phyloP scores from a whole-genome alignment of 2,113 vertebrate genomes.

The Azemiops feae region DNA sequence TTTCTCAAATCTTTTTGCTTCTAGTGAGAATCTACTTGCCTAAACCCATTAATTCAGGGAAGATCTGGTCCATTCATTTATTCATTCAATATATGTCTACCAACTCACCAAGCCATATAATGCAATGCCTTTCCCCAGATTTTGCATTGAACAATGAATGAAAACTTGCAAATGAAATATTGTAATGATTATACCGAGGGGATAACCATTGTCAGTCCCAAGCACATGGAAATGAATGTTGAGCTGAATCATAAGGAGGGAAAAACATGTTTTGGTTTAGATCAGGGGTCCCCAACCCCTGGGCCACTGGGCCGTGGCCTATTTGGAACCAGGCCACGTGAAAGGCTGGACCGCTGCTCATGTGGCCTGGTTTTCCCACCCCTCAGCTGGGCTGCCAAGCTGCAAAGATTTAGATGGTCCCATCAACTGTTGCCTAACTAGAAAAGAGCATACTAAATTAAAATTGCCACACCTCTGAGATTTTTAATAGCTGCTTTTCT shows the following conservation, averaged over 20 bases:
- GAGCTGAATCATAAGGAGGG: not conserved
- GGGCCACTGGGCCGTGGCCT: no score
- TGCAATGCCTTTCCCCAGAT: not conserved
- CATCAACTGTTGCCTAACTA: not conserved
- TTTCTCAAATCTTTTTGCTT: not conserved
- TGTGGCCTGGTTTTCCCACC: no score
- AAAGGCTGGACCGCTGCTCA: no score
- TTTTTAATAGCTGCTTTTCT: slow-evolving; percentile 6
- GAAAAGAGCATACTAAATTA: not conserved
- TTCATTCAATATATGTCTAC: not conserved
- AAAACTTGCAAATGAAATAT: not conserved
- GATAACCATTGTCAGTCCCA: not conserved
- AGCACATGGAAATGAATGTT: not conserved
- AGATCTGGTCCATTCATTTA: not conserved
- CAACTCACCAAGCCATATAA: not conserved
- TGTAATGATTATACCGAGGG: not conserved
- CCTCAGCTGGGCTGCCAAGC: no score
- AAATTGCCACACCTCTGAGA: not conserved
- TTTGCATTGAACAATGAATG: not conserved
- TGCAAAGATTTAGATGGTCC: not conserved
- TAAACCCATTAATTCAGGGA: not conserved
- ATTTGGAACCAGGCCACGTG: no score
- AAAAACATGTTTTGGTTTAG: not conserved
- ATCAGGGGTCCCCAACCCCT: no score
- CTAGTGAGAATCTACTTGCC: not conserved